Base-by-base conservation (phyloP, 2,888 invertebrate genomes). In the Ecliptopera silaceata region DNA sequence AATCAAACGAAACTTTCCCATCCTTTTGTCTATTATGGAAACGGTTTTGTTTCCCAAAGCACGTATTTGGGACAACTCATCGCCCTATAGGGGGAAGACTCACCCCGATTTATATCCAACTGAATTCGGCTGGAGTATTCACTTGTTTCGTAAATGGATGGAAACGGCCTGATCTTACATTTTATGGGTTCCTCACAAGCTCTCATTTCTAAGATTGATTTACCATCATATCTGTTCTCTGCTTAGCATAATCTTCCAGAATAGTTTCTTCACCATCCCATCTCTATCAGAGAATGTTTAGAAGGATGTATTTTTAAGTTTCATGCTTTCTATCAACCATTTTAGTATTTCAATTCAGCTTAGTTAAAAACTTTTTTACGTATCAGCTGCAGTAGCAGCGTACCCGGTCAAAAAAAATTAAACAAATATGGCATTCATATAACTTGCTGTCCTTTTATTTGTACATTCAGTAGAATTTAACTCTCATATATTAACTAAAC, bases 41-140 rank as follows among this genome's bases (percentile, higher is more conserved):
- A 44, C 32, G 15, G 54, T 49, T 46, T 56, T 56, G 36, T 57
- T 47, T 57, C 45, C 55, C 57, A 29, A 50, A 53, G 55, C 63
- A 61, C 63, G 59, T 63, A 61, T 61, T 59, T 59, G 46, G 61
- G 53, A 44, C 61, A 48, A 47, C 39, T 61, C 56, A 49, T 59
- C 57, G 57, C 53, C 55, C 38, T 41, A n/a, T 20, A 39, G 12
- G 54, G 45, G 59, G 59, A 34, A 42, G 49, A 47, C 36, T 26
- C 61, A 38, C 54, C 42, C 56, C 59, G 62, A 66, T 66, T 61
- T 63, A 66, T 64, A 44, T 53, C 59, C 26, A 59, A 59, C 62
- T 53, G 61, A 54, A 46, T 61, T 53, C 29, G 39, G 54, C 60
- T 45, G 15, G 42, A 59, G 51, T 54, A 59, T 58, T 61, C 53